Percentiles rank a stretch among this genome's conserved stretches.
phyloP scores from a whole-genome alignment of 2,113 vertebrate genomes.

The Melanostigma gelatinosum region DNA sequence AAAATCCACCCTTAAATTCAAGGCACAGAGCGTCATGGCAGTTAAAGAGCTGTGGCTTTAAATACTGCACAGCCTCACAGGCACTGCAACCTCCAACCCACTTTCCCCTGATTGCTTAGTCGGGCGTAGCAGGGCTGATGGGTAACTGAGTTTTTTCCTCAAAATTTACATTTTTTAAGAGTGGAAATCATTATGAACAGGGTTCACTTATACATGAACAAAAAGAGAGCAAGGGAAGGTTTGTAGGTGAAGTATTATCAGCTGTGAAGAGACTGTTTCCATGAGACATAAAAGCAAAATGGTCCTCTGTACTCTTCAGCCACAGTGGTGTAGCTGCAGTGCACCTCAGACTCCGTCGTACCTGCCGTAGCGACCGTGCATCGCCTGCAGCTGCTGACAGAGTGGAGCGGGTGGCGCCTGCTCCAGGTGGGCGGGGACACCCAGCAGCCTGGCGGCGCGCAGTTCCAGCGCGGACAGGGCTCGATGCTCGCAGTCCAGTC shows the following conservation, averaged over 20 bases:
- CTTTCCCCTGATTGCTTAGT: not conserved
- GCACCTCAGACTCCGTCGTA: constrained; percentile 66
- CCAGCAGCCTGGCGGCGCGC: constrained; percentile 81
- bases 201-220: too few species aligned
- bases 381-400: constrained; percentile 84
- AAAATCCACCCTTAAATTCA: not conserved
- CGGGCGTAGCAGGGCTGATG: not conserved
- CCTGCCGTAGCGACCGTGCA: constrained; percentile 87
- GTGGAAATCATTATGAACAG: not conserved
- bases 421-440: constrained; percentile 72
- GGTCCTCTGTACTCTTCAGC: not conserved
- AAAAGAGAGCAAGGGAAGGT: not conserved
- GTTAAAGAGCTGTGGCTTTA: not conserved
- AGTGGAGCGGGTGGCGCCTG: constrained; percentile 72
- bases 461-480: constrained; percentile 86
- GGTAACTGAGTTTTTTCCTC: not conserved
- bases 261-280: too few species aligned
- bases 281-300: too few species aligned
- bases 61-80: not conserved
- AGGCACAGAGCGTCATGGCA: not conserved
- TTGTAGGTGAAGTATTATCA: not conserved
- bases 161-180: too few species aligned
- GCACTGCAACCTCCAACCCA: not conserved
- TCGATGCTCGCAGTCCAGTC: constrained; percentile 86
- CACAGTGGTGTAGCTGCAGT: not conserved